Conservation (phyloP, 2,797 vertebrate species). For the Enteromius paludinosus region DNA sequence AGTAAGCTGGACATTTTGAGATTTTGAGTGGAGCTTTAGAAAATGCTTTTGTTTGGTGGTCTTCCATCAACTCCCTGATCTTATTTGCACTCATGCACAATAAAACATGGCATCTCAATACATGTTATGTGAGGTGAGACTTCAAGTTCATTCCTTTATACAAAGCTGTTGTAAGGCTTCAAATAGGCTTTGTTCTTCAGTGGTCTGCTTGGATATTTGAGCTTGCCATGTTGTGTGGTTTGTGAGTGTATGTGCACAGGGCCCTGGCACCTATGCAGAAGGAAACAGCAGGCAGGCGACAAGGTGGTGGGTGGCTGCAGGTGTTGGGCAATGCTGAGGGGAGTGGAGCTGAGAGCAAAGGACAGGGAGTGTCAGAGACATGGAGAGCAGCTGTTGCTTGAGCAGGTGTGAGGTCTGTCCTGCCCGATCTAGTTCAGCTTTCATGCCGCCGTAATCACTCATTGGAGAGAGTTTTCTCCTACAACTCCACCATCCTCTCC, state of each 20-base stretch:
- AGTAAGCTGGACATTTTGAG: neutral
- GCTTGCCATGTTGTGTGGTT: neutral
- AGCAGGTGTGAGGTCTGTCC: slow-evolving; percentile 60
- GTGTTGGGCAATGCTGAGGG: slow-evolving; percentile 41
- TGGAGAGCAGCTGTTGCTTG: slow-evolving; percentile 60
- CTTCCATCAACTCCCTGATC: neutral
- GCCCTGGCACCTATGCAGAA: slow-evolving; percentile 9
- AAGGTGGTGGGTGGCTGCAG: slow-evolving; percentile 46
- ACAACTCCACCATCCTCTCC: slow-evolving; percentile 3
- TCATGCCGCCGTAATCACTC: slow-evolving; percentile 46
- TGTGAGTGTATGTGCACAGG: neutral
- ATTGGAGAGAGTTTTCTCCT: slow-evolving; percentile 33
- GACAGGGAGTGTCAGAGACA: slow-evolving; percentile 56
- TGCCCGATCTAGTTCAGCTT: slow-evolving; percentile 46
- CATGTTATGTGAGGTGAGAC: neutral
- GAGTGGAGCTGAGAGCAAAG: slow-evolving; percentile 19
- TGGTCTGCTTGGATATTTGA: neutral
- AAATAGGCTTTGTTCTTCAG: neutral
- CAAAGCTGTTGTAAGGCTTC: too few species aligned
- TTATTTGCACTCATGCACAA: neutral
- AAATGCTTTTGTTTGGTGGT: neutral
- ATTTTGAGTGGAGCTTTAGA: neutral
- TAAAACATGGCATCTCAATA: neutral
- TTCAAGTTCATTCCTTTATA: neutral
- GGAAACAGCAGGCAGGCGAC: slow-evolving; percentile 46